Evolutionary conservation across 53 echinoderm and acorn worm species (phyloP), one percentile per base, ranked within the genome.

Genomic region (Paracentrotus lividus): DNA sequence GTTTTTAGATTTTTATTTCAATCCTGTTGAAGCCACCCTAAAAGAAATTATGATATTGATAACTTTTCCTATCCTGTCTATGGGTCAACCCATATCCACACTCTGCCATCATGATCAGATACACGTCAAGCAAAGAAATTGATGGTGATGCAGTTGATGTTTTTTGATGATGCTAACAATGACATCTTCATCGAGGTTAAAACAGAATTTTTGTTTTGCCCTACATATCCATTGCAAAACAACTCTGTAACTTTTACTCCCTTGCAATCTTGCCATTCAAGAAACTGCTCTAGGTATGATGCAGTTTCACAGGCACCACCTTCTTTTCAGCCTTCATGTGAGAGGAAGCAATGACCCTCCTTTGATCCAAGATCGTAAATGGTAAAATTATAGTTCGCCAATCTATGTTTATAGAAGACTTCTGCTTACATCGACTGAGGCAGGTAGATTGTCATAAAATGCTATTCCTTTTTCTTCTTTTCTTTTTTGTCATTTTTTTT

Each of bases 131-230:
- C n/a, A n/a, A n/a, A n/a, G n/a, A n/a, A n/a, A n/a, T n/a, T n/a
- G n/a, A n/a, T n/a, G n/a, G n/a, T n/a, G n/a, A n/a, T n/a, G n/a
- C n/a, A n/a, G n/a, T n/a, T n/a, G n/a, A n/a, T n/a, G n/a, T n/a
- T n/a, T n/a, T n/a, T n/a, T n/a, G n/a, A n/a, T n/a, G n/a, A n/a
- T n/a, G n/a, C n/a, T n/a, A n/a, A n/a, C n/a, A n/a, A n/a, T n/a
- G n/a, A n/a, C 77, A 85, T 51, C 67, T 93, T 84, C 96, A 96
- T 97, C 1, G 94, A 40, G 52, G 96, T 95, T 29, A 97, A 57
- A 75, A 97, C 65, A 42, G 93, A 93, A 88, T 93, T 97, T 78
- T 95, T 96, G 36, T 97, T 97, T 72, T 97, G 97, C 0, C 96
- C 95, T n/a, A 42, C 33, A 65, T 94, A 96, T 2, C 97, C 97